Percentiles rank a stretch among this genome's conserved stretches.
Conservation (phyloP, 2,888 invertebrate genomes). For the Chromoteleia sp. region DNA sequence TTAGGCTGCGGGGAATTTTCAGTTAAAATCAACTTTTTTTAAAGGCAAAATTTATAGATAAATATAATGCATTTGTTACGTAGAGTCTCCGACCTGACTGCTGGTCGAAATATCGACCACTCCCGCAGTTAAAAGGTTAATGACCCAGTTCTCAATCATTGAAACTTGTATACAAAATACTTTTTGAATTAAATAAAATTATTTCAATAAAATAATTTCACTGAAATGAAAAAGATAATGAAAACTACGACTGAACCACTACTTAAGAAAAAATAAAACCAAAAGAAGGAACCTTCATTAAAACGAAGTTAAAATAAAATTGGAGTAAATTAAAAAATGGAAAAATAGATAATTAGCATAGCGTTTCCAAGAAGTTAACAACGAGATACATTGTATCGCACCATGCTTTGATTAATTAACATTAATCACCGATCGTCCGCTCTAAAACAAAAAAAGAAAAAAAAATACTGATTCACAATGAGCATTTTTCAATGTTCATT, state of each 20-base stretch:
- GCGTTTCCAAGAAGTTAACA: conserved; percentile 22
- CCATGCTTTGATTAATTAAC: conserved; percentile 15
- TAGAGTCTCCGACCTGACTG: too few relatives aligned
- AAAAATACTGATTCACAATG: neutral
- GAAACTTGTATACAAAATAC: too few relatives aligned
- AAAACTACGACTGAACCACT: neutral
- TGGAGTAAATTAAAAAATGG: neutral
- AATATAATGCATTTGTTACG: too few relatives aligned
- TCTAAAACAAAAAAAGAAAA: conserved; percentile 5
- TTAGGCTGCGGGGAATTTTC: too few relatives aligned
- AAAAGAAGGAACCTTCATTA: too few relatives aligned
- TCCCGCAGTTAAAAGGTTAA: too few relatives aligned
- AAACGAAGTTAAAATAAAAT: neutral
- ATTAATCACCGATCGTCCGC: conserved; percentile 6
- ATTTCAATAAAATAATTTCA: neutral
- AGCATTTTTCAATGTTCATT: conserved; percentile 3
- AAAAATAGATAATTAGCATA: neutral
- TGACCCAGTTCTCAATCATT: too few relatives aligned
- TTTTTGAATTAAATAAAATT: too few relatives aligned
- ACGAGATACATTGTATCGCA: neutral
- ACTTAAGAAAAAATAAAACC: conserved; percentile 1
- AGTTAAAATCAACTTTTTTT: too few relatives aligned
- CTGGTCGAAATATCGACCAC: too few relatives aligned
- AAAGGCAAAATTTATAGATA: too few relatives aligned
- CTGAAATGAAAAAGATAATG: neutral